A percentile compares a stretch with the other conserved stretches of the same genome.
Conservation (phyloP, 1,140 invertebrate species). For the Melitaea cinxia region DNA sequence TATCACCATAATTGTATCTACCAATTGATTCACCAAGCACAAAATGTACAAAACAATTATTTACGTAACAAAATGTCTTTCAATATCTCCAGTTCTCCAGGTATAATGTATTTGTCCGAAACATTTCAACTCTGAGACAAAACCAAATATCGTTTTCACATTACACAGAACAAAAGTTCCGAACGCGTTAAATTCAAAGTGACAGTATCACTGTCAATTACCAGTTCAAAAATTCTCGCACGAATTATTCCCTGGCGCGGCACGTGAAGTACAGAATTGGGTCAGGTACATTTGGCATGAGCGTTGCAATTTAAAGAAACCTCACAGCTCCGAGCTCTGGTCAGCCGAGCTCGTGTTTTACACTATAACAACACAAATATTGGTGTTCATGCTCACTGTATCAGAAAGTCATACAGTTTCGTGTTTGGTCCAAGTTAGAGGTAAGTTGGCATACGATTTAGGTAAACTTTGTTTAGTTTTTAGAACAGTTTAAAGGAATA, state of each 20-base stretch:
- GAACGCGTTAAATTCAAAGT: slow-evolving; percentile 7
- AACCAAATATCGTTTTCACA: too few species aligned
- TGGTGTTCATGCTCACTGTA: slow-evolving; percentile 18
- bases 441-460: neutral
- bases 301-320: slow-evolving; percentile 6
- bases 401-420: slow-evolving; percentile 20
- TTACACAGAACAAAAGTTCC: too few species aligned
- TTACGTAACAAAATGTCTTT: too few species aligned
- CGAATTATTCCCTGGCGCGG: neutral
- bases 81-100: too few species aligned
- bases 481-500: neutral
- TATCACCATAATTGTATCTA: too few species aligned
- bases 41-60: too few species aligned
- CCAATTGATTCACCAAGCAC: too few species aligned
- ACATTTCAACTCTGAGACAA: too few species aligned
- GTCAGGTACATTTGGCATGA: slow-evolving; percentile 15
- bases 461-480: neutral
- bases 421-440: slow-evolving; percentile 7
- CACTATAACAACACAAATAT: slow-evolving; percentile 48
- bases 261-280: slow-evolving; percentile 14
- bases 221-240: neutral
- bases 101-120: too few species aligned
- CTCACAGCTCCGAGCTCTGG: neutral
- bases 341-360: slow-evolving; percentile 12
- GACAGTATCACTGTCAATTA: slow-evolving; percentile 26